A percentile compares a stretch with the other conserved stretches of the same genome.
Conservation (phyloP, 2,888 invertebrate species). For the Synergus umbraculus region DNA sequence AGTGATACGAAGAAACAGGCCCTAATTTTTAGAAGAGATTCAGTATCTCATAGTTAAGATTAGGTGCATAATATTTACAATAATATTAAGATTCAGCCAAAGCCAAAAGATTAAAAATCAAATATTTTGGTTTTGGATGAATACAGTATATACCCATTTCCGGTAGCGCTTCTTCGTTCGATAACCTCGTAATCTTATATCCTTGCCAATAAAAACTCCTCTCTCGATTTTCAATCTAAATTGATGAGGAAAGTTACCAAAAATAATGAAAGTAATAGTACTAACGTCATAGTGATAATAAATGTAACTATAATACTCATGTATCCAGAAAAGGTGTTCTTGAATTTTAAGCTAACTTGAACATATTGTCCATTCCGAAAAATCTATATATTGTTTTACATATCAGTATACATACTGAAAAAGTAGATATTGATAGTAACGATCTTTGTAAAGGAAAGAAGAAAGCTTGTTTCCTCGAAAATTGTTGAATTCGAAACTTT, state of each 20-base stretch:
- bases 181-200: constrained; percentile 4
- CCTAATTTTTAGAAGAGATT: constrained; percentile 34
- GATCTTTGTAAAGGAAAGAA: neutral
- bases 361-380: constrained; percentile 25
- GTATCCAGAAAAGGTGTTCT: constrained; percentile 37
- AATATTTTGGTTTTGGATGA: neutral
- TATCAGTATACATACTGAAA: constrained; percentile 32
- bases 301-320: constrained; percentile 23
- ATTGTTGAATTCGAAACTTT: constrained; percentile 45
- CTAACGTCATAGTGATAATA: constrained; percentile 47
- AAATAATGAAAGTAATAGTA: constrained; percentile 43
- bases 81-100: constrained; percentile 25
- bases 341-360: constrained; percentile 18
- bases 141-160: neutral
- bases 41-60: constrained; percentile 19
- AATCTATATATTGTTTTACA: constrained; percentile 42
- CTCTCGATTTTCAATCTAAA: constrained; percentile 41
- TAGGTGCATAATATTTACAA: constrained; percentile 32
- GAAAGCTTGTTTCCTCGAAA: constrained; percentile 31
- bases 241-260: constrained; percentile 47
- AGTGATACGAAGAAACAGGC: constrained; percentile 5
- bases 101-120: neutral
- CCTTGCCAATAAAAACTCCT: constrained; percentile 38
- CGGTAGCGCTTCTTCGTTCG: neutral
- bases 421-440: constrained; percentile 25